Percentiles rank a stretch among this genome's conserved stretches.
Conservation (phyloP, 2,888 invertebrate species). For the Galerucella calmariensis region DNA sequence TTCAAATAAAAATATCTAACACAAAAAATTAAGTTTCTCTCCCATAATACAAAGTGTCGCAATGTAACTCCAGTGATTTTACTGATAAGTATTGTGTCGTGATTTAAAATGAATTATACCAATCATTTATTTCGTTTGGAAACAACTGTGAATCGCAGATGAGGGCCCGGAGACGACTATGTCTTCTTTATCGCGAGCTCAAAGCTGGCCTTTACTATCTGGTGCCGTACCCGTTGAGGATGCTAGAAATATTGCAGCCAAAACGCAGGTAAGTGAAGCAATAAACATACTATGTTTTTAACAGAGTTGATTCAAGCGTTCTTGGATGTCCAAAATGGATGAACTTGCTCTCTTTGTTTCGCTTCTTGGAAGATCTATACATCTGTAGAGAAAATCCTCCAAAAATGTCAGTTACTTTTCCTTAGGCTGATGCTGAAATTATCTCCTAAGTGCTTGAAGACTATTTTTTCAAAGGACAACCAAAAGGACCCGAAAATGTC, state of each 20-base stretch:
- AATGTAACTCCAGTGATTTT: not conserved
- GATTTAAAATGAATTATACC: not conserved
- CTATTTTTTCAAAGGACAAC: no score
- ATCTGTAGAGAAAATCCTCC: no score
- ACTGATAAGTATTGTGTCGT: not conserved
- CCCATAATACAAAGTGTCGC: not conserved
- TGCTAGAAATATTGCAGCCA: slow-evolving; percentile 57
- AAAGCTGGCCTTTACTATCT: slow-evolving; percentile 67
- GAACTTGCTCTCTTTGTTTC: no score
- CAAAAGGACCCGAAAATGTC: no score
- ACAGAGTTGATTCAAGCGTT: not conserved
- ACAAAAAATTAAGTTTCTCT: not conserved
- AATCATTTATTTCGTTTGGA: not conserved
- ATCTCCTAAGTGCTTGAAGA: no score
- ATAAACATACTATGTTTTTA: not conserved
- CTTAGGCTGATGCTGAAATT: no score
- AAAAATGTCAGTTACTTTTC: no score
- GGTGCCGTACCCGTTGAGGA: slow-evolving; percentile 68
- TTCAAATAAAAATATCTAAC: not conserved
- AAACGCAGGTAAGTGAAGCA: slow-evolving; percentile 51
- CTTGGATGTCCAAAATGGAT: not conserved
- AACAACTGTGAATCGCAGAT: slow-evolving; percentile 30
- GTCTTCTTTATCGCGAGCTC: slow-evolving; percentile 66
- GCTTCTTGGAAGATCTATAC: no score
- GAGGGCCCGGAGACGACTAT: slow-evolving; percentile 46